These are phyloP conservation scores for Hestina assimilis DNA, from an alignment of 1,140 invertebrate genomes.

Conservation along the genomic window DNA sequence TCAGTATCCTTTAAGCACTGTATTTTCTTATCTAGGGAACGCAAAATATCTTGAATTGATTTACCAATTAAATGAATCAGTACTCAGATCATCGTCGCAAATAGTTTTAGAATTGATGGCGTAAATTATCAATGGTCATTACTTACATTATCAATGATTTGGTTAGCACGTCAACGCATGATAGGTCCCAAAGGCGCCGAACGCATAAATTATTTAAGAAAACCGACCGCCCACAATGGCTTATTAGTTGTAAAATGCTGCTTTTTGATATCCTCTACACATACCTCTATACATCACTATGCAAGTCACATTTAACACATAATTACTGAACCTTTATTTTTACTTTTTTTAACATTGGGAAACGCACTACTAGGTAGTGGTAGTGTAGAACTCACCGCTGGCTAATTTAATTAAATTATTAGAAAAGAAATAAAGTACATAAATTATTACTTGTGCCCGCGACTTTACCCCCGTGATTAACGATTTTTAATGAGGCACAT, in stretches of 20 bases:
- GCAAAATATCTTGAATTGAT: slow-evolving; percentile 32
- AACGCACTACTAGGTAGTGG: too few species aligned
- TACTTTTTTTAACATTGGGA: too few species aligned
- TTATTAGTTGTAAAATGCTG: slow-evolving; percentile 40
- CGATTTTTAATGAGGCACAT: too few species aligned
- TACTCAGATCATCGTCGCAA: slow-evolving; percentile 58
- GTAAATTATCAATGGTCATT: slow-evolving; percentile 55
- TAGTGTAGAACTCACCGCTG: too few species aligned
- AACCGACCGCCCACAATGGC: slow-evolving; percentile 51
- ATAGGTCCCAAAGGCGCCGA: slow-evolving; percentile 57
- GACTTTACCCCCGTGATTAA: too few species aligned
- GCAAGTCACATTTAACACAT: too few species aligned
- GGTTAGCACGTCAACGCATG: slow-evolving; percentile 48
- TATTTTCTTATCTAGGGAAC: slow-evolving; percentile 27
- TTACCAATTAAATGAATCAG: slow-evolving; percentile 60
- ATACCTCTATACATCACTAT: too few species aligned
- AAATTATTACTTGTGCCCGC: too few species aligned
- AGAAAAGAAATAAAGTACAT: too few species aligned
- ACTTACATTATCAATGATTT: slow-evolving; percentile 65
- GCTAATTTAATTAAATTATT: too few species aligned
- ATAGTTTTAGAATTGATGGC: slow-evolving; percentile 52
- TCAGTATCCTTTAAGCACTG: slow-evolving; percentile 17
- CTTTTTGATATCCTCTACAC: too few species aligned
- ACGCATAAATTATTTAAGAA: slow-evolving; percentile 64
- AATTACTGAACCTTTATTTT: too few species aligned